phyloP scores from a whole-genome alignment of 2,113 vertebrate species.

The Glaucidium brasilianum region DNA sequence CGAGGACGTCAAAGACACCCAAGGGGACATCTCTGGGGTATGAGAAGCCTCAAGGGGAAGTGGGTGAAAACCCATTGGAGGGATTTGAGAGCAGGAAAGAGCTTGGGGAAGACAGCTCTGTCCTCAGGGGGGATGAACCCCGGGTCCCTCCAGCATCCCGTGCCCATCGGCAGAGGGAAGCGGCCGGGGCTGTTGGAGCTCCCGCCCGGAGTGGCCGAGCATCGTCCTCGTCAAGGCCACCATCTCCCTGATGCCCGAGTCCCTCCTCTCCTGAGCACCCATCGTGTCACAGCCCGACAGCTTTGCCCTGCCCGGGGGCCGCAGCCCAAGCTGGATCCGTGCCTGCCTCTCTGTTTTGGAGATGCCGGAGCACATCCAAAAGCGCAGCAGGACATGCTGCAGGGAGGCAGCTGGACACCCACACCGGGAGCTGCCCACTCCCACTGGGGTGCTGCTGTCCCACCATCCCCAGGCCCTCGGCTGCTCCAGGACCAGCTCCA shows the following conservation, averaged over 20 bases:
- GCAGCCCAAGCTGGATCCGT: not conserved
- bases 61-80: fast-evolving
- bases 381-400: not conserved
- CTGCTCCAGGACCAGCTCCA: not conserved
- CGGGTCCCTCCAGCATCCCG: fast-evolving
- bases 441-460: fast-evolving
- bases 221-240: not conserved
- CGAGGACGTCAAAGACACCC: not conserved
- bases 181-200: not conserved
- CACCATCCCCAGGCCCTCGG: not conserved
- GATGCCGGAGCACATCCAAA: not conserved
- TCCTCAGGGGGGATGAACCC: not conserved
- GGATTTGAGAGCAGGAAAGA: not conserved
- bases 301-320: not conserved
- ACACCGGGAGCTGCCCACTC: not conserved
- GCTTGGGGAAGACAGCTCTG: fast-evolving
- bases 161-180: not conserved
- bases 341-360: not conserved
- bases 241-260: fast-evolving
- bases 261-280: not conserved
- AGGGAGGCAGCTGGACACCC: not conserved
- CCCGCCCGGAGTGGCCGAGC: fast-evolving
- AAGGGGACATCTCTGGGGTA: not conserved
- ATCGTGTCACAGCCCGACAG: not conserved
- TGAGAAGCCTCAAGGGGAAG: not conserved